phyloP scores from a whole-genome alignment of 2,113 vertebrate species.

The Chrysochloris asiatica region DNA sequence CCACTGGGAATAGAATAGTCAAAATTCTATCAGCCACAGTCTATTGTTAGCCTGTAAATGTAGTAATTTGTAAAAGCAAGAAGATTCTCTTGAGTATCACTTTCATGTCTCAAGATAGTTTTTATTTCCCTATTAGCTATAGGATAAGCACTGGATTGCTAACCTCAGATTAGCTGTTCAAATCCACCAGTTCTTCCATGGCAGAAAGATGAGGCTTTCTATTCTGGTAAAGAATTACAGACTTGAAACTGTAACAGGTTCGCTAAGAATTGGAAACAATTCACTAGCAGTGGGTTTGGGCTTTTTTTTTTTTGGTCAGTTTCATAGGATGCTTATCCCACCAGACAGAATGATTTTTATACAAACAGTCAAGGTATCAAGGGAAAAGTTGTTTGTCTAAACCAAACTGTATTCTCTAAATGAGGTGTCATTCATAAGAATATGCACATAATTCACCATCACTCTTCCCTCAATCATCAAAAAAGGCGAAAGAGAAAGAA shows the following conservation, averaged over 20 bases:
- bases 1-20: slow-evolving; percentile 22
- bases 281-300: too few species aligned
- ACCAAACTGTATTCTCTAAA: not conserved
- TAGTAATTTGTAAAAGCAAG: not conserved
- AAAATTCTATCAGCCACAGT: not conserved
- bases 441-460: not conserved
- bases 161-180: too few species aligned
- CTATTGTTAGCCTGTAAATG: not conserved
- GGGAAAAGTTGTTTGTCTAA: not conserved
- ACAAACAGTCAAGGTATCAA: not conserved
- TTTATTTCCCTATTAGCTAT: not conserved
- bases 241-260: too few species aligned
- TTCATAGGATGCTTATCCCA: not conserved
- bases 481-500: not conserved
- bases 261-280: too few species aligned
- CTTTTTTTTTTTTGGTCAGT: too few species aligned
- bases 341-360: not conserved
- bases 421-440: not conserved
- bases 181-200: too few species aligned
- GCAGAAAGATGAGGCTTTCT: too few species aligned
- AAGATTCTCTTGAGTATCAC: not conserved
- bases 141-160: too few species aligned
- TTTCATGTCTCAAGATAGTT: slow-evolving; percentile 25
- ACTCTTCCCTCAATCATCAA: not conserved
- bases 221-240: too few species aligned